These are phyloP conservation scores for Margarornis squamiger DNA, from an alignment of 2,797 vertebrate genomes.

Conservation along the genomic window DNA sequence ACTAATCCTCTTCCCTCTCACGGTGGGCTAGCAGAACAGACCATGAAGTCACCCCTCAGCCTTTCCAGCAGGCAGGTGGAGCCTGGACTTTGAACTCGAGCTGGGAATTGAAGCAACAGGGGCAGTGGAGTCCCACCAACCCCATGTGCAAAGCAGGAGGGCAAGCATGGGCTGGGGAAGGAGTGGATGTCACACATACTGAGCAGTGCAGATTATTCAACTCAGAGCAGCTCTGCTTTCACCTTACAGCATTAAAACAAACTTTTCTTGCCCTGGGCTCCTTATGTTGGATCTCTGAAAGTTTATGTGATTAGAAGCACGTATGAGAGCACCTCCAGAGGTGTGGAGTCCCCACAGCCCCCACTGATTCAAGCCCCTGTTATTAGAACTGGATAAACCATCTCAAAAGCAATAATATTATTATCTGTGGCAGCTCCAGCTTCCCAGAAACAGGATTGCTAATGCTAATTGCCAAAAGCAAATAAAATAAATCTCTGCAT, in stretches of 20 bases:
- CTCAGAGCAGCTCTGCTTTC: neutral
- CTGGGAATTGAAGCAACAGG: neutral
- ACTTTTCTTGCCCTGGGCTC: neutral
- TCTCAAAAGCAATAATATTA: neutral
- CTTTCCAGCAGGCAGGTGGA: neutral
- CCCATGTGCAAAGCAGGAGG: too few species aligned
- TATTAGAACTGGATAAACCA: neutral
- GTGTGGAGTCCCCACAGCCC: neutral
- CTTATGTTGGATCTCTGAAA: rapidly evolving
- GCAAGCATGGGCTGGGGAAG: rapidly evolving
- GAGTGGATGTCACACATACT: neutral
- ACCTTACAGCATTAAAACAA: neutral
- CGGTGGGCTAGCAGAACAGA: neutral
- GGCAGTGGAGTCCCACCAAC: neutral
- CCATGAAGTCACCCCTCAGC: neutral
- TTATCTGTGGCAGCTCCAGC: neutral
- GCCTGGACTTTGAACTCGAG: neutral
- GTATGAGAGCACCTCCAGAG: neutral
- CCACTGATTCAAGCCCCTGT: neutral
- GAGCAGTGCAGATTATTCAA: neutral
- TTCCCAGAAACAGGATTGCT: neutral
- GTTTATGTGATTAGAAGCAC: neutral
- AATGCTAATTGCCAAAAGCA: slow-evolving; percentile 47
- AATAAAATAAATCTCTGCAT: slow-evolving; percentile 15
- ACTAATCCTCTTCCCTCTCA: neutral